A percentile compares a stretch with the other conserved stretches of the same genome.
These are phyloP conservation scores for Jordanella pulchra DNA, from an alignment of 2,797 vertebrate genomes.

Conservation along the genomic window DNA sequence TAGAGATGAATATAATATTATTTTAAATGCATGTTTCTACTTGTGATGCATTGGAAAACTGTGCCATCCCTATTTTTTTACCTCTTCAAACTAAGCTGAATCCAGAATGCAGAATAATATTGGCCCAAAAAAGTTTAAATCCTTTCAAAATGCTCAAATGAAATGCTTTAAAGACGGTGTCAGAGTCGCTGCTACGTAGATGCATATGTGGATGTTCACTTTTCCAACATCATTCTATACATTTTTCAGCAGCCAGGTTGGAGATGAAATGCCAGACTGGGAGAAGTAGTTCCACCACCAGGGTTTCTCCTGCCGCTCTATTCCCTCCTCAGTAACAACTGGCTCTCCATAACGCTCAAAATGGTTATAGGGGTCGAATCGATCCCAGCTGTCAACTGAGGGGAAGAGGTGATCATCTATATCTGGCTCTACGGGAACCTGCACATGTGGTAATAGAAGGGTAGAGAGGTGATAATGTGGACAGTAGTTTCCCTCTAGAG, in stretches of 20 bases:
- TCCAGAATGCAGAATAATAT: constrained; percentile 32
- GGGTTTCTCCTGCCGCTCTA: constrained; percentile 84
- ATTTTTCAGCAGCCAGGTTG: constrained; percentile 91
- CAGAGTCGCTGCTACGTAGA: constrained; percentile 22
- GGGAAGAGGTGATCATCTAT: constrained; percentile 79
- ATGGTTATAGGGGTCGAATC: constrained; percentile 82
- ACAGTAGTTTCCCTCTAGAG: neutral
- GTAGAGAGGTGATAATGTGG: neutral
- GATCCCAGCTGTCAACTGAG: constrained; percentile 72
- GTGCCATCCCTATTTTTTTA: neutral
- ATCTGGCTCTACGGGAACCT: constrained; percentile 75
- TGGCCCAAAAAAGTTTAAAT: constrained; percentile 20
- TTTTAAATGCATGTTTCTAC: constrained; percentile 19
- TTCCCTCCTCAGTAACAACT: constrained; percentile 47
- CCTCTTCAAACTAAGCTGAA: constrained; percentile 15
- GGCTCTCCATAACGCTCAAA: constrained; percentile 75
- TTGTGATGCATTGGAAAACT: constrained; percentile 4
- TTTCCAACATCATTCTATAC: constrained; percentile 55
- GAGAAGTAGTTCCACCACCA: constrained; percentile 99
- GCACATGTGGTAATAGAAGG: neutral
- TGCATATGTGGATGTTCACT: neutral
- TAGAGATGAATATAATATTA: constrained; percentile 4
- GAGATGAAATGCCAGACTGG: constrained; percentile 83
- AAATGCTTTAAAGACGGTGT: constrained; percentile 28
- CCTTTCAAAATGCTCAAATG: constrained; percentile 29